Evolutionary conservation across 2,113 vertebrate species (phyloP).

Genomic region (Dicaeum eximium): DNA sequence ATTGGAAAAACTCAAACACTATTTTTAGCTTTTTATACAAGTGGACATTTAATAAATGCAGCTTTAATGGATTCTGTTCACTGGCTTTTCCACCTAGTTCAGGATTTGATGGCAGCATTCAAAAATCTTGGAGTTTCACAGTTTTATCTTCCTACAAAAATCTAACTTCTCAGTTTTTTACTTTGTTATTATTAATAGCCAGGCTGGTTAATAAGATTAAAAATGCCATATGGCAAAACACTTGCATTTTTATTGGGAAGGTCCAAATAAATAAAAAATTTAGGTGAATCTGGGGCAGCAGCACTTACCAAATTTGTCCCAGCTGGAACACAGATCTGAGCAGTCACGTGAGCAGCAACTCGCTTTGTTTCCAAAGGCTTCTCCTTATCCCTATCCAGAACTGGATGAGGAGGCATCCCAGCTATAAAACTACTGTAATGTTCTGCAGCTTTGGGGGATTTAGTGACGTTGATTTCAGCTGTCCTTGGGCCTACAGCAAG

Average conservation of each 20-base stretch:
- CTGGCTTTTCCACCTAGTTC: slow-evolving; percentile 21
- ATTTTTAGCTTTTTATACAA: slow-evolving; percentile 70
- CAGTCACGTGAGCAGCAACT: neutral
- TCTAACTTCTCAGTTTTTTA: neutral
- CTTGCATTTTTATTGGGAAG: neutral
- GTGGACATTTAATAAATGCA: slow-evolving; percentile 54
- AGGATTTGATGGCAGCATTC: neutral
- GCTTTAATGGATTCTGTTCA: slow-evolving; percentile 51
- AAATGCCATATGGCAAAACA: slow-evolving; percentile 19
- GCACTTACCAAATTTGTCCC: neutral
- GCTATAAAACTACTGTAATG: neutral
- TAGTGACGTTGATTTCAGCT: neutral
- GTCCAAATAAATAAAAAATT: slow-evolving; percentile 21
- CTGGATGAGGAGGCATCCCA: neutral
- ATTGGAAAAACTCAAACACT: slow-evolving; percentile 13
- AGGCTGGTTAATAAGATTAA: neutral
- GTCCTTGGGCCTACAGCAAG: neutral
- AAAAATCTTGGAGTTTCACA: neutral
- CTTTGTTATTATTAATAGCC: neutral
- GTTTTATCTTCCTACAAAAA: slow-evolving; percentile 21
- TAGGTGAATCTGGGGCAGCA: neutral
- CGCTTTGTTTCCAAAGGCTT: neutral
- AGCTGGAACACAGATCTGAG: neutral
- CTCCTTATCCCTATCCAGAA: neutral
- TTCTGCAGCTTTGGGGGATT: neutral